Evolutionary conservation across 1,140 invertebrate species (phyloP), one percentile per base, ranked within the genome.

Genomic region (Drosophila yakuba): DNA sequence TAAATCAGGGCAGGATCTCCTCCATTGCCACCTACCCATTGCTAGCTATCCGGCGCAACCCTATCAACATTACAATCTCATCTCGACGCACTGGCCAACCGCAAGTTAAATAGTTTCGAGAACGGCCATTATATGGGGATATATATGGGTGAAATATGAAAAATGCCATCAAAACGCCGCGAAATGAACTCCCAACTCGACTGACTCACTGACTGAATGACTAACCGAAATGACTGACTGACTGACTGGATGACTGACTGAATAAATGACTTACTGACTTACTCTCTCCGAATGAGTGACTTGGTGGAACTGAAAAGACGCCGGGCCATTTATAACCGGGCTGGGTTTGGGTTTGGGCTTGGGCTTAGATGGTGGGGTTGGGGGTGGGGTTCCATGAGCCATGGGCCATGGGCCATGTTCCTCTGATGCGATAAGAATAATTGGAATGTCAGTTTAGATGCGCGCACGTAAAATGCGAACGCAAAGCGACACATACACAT

Each of bases 361-460:
- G 45, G 20, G 2, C 23, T 20, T 0, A 15, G 17, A 2, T 11
- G n/a, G n/a, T n/a, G 0, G 17, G 45, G 2, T 25, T 15, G 20
- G 12, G 52, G 39, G 32, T 14, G 10, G 38, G 17, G 35, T 32
- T 38, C 14, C 36, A 8, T 14, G 32, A 2, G 7, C 44, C 17
- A 20, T 23, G 32, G 32, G 32, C 44, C 17, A 20, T 23, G 44
- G 44, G 45, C 20, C 45, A 47, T 47, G 47, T 48, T 48, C 71
- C 60, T 28, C 52, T 67, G 79, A 81, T 82, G 79, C 80, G 80
- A 82, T 82, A 82, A 82, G 80, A 82, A 82, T 82, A 82, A 82
- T 82, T 82, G 80, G 80, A 82, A 82, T 82, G 79, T 82, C 80
- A 82, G 80, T 82, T 82, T 82, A 82, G 80, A 82, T 74, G 74